Conservation (phyloP, 1,140 invertebrate species). For the Zaprionus lachaisei region DNA sequence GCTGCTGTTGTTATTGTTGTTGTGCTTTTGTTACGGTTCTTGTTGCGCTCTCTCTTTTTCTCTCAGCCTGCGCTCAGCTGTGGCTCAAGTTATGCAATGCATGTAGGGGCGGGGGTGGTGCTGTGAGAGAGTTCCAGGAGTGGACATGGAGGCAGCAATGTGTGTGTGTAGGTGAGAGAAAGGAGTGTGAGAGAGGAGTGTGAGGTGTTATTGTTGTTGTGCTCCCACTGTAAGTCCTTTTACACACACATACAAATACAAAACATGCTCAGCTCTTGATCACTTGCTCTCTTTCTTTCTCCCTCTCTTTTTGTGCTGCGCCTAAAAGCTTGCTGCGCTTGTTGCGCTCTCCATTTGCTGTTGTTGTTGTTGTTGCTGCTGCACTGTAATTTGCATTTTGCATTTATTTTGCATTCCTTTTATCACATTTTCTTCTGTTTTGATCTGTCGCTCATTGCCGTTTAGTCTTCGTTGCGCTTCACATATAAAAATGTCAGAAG, state of each 20-base stretch:
- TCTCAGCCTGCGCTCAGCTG: constrained; percentile 39
- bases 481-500: constrained; percentile 13
- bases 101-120: background rate
- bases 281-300: background rate
- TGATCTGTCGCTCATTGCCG: constrained; percentile 17
- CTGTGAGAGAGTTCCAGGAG: constrained; percentile 8
- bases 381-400: constrained; percentile 55
- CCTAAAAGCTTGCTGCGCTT: constrained; percentile 43
- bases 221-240: background rate
- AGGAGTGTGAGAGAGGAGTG: background rate
- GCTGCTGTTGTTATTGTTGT: constrained; percentile 13
- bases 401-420: constrained; percentile 47
- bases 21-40: constrained; percentile 10
- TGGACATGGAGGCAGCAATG: background rate
- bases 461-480: constrained; percentile 23
- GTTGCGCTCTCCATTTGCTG: background rate
- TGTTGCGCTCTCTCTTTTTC: background rate
- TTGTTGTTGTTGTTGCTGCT: constrained; percentile 20
- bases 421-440: constrained; percentile 38
- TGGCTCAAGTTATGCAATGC: constrained; percentile 41
- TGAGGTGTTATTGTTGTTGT: background rate
- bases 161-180: background rate
- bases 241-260: background rate
- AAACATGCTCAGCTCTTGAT: background rate
- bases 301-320: constrained; percentile 16